Evolutionary conservation across 92 coral and sea anemone genomes (phyloP).

Genomic region (Anthopleura xanthogrammica): DNA sequence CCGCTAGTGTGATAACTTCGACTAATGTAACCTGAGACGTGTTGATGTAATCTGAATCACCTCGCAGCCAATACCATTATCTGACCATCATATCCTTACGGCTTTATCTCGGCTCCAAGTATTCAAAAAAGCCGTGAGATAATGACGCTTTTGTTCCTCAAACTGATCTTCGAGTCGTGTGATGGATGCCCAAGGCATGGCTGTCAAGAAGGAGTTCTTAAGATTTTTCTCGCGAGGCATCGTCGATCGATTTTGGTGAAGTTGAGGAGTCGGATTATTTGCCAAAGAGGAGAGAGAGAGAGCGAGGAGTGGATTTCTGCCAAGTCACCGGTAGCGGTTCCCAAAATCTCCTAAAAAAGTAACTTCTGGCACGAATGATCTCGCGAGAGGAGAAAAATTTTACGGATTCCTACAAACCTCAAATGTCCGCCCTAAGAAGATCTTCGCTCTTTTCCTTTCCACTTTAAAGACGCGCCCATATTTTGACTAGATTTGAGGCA

Average conservation of each 20-base stretch:
- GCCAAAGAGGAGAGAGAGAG: neutral
- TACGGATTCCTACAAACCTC: neutral
- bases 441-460: neutral
- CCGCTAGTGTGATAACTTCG: slow-evolving; percentile 8
- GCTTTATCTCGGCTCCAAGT: slow-evolving; percentile 1
- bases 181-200: neutral
- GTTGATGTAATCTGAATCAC: slow-evolving; percentile 30
- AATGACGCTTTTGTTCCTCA: slow-evolving; percentile 14
- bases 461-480: neutral
- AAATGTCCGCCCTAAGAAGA: neutral
- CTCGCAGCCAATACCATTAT: slow-evolving; percentile 22
- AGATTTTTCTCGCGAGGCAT: neutral
- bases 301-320: neutral
- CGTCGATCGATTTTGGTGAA: neutral
- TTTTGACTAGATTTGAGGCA: neutral
- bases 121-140: neutral
- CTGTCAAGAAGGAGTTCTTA: neutral
- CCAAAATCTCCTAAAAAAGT: neutral
- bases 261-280: neutral
- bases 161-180: neutral
- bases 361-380: neutral
- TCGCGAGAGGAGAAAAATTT: neutral
- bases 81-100: slow-evolving; percentile 25
- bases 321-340: neutral
- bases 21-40: slow-evolving; percentile 20